Conservation (phyloP, 2,888 invertebrate species). For the Blastobasis adustella region DNA sequence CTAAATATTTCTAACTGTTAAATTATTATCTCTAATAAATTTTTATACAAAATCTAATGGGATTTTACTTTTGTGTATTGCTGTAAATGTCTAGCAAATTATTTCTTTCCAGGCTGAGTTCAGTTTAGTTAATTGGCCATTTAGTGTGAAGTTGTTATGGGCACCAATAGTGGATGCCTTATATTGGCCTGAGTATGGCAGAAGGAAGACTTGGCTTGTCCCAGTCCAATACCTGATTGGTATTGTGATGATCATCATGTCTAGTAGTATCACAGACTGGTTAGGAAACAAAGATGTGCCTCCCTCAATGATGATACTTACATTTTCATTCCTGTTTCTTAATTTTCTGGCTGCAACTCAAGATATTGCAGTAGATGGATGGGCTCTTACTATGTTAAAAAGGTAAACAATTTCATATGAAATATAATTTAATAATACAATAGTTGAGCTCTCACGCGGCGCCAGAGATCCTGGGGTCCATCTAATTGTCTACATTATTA, state of each 20-base stretch:
- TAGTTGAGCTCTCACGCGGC: not conserved
- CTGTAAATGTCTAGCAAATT: too few species aligned
- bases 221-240: conserved; percentile 95
- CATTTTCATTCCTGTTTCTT: conserved; percentile 89
- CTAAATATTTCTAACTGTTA: too few species aligned
- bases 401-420: conserved; percentile 67
- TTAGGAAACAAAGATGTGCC: conserved; percentile 77
- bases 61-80: too few species aligned
- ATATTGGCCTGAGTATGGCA: conserved; percentile 88
- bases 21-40: too few species aligned
- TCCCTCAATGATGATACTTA: conserved; percentile 86
- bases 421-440: not conserved
- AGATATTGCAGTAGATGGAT: conserved; percentile 99
- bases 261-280: conserved; percentile 83
- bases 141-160: conserved; percentile 95
- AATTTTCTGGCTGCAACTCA: conserved; percentile 99
- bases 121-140: conserved; percentile 96
- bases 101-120: conserved; percentile 83
- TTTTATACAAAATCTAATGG: too few species aligned
- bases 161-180: conserved; percentile 98
- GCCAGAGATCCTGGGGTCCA: too few species aligned
- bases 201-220: conserved; percentile 96
- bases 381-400: conserved; percentile 99
- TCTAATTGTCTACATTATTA: too few species aligned
- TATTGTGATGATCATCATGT: conserved; percentile 90